Percentiles rank a stretch among this genome's conserved stretches.
These are phyloP conservation scores for human (Homo sapiens) DNA, from an alignment of 2,113 vertebrate genomes.

Conservation along the genomic window GRCh38 chr17:12840501-12841000, in stretches of 20 bases:
- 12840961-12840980: neutral
- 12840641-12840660: neutral
- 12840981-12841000: accelerated
- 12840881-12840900: neutral
- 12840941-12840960: neutral
- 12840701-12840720: neutral
- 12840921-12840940: neutral
- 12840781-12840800: neutral
- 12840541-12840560: neutral
- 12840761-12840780: neutral
- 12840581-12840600: neutral
- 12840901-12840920: no score
- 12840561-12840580: neutral
- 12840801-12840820: neutral
- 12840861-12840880: neutral
- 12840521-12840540: neutral
- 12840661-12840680: neutral
- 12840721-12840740: neutral
- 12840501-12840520: neutral
- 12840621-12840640: neutral
- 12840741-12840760: neutral
- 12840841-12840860: no score
- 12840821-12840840: neutral
- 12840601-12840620: neutral
- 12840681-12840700: neutral